Evolutionary conservation across 2,113 vertebrate species (phyloP), one percentile per base, ranked within the genome.

Genomic region (Nicator chloris): DNA sequence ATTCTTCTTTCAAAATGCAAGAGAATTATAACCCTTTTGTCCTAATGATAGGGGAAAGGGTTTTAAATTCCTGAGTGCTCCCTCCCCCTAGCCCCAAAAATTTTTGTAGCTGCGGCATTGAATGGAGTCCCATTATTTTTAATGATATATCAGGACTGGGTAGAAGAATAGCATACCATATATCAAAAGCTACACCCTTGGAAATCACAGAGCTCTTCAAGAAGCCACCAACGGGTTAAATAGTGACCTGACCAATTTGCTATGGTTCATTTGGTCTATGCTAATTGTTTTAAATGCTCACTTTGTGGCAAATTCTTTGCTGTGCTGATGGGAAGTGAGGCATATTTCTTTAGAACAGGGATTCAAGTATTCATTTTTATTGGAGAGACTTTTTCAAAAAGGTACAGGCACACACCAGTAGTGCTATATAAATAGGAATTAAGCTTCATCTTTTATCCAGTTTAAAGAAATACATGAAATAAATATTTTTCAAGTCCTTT

Each of bases 261-360:
- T 87, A 80, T 35, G 78, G 92, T 92, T 96, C 96, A 92, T 96
- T 97, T 95, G 91, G 92, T 84, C 75, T 92, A 79, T 79, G 93
- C 93, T 95, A 94, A 97, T 97, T 97, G 95, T 97, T 92, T 96
- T 91, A 94, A 97, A 96, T 96, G 91, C 96, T 96, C 91, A 86
- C 82, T 96, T 97, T 96, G 77, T 78, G 75, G 35, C 77, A 92
- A 82, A 75, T 75, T 95, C 86, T 95, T 90, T 92, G 82, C 78
- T 60, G 75, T 89, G 73, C 85, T 95, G 88, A 95, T 92, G 82
- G 85, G 81, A 93, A 91, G 64, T 78, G 68, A 91, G 69, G 83
- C 47, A 88, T 50, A 90, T 92, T 96, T 92, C 91, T 89, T 94
- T 93, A 92, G 57, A 81, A 57, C 47, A 53, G 53, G 21, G 63